Conservation (phyloP, 1,140 invertebrate genomes). For the Oryzaephilus surinamensis region DNA sequence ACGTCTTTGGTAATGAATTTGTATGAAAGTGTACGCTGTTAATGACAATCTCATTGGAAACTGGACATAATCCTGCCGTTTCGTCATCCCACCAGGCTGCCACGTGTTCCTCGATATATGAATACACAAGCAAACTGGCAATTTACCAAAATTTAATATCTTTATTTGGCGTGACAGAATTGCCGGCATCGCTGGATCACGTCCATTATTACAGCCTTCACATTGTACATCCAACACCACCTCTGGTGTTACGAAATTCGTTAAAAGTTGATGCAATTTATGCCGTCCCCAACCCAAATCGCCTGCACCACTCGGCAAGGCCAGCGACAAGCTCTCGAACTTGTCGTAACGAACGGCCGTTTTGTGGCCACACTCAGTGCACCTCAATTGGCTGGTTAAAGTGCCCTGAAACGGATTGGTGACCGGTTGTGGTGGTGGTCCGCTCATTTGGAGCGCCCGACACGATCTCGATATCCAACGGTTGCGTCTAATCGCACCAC, state of each 20-base stretch:
- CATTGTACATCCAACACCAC: slow-evolving; percentile 75
- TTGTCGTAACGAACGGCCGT: slow-evolving; percentile 79
- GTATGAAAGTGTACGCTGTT: slow-evolving; percentile 63
- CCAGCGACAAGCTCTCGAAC: slow-evolving; percentile 77
- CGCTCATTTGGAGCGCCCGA: slow-evolving; percentile 37
- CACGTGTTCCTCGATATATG: slow-evolving; percentile 81
- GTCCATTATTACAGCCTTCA: slow-evolving; percentile 55
- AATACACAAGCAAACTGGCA: slow-evolving; percentile 71
- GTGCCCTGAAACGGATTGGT: slow-evolving; percentile 65
- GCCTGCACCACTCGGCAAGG: slow-evolving; percentile 48
- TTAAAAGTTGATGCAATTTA: slow-evolving; percentile 57
- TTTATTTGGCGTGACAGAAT: slow-evolving; percentile 57
- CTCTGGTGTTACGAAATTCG: slow-evolving; percentile 74
- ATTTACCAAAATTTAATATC: slow-evolving; percentile 78
- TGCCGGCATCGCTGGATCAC: slow-evolving; percentile 33
- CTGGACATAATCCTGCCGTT: slow-evolving; percentile 73
- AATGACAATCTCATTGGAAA: slow-evolving; percentile 76
- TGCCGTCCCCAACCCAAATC: slow-evolving; percentile 42
- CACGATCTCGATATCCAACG: slow-evolving; percentile 36
- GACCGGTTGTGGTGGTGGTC: slow-evolving; percentile 38
- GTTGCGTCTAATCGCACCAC: slow-evolving; percentile 27
- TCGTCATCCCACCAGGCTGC: slow-evolving; percentile 64
- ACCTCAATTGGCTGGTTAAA: slow-evolving; percentile 74
- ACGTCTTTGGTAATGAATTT: slow-evolving; percentile 37
- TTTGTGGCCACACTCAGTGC: slow-evolving; percentile 69